Evolutionary conservation across 2,888 invertebrate species (phyloP), one percentile per base, ranked within the genome.

Genomic region (Smittia aterrima): DNA sequence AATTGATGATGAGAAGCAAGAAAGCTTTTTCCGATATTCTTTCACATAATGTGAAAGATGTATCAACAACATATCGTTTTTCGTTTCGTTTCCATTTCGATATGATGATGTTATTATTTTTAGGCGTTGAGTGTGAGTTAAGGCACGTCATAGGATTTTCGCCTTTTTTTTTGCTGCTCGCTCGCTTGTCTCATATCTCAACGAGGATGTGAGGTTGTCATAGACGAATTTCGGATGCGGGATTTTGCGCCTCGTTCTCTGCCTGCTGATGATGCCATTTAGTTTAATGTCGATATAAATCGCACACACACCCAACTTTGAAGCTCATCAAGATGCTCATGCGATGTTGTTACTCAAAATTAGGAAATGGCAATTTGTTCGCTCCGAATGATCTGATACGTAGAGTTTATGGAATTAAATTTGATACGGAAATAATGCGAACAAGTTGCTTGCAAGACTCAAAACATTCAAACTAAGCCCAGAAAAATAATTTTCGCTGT

Each of bases 11-110:
- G 16, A 38, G 38, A 47, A 13, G 16, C 47, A 4, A n/a, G 4
- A 68, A 47, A 68, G 68, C 47, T 47, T 66, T 66, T 18, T 66
- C 13, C 24, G 6, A 22, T 6, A 58, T 67, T 13, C n/a, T 1
- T 68, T 1, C n/a, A n/a, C n/a, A n/a, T n/a, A n/a, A n/a, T n/a
- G n/a, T n/a, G n/a, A n/a, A n/a, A 3, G 16, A 66, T 71, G 70
- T 71, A 71, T 71, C 70, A 71, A 71, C 70, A 71, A 25, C 53
- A 71, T 53, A 71, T 71, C 70, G 54, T 53, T 71, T 71, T 71
- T 71, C 54, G 27, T 54, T 54, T 54, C 70, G 70, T 53, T 71
- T 71, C 70, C 70, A 71, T 71, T 71, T 71, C 70, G 32, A 54
- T 71, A 71, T 71, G 54, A 68, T 68, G 68, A 71, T 71, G 54